phyloP scores from a whole-genome alignment of 2,888 invertebrate species.

The Chydorus sphaericus region DNA sequence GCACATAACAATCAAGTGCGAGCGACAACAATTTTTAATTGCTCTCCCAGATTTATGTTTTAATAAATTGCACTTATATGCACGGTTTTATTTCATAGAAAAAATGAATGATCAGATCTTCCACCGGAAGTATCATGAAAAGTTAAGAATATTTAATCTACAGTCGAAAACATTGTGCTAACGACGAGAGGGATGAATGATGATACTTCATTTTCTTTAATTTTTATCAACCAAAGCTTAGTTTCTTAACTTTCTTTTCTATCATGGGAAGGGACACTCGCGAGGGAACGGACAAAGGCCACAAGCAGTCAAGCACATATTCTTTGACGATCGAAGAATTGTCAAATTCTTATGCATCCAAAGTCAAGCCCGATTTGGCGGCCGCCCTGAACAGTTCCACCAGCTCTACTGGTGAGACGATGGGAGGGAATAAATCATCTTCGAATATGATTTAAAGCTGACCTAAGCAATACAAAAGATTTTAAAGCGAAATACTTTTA shows the following conservation, averaged over 20 bases:
- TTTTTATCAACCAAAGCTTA: too few relatives aligned
- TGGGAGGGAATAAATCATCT: constrained; percentile 57
- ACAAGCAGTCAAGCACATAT: constrained; percentile 53
- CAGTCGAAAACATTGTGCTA: too few relatives aligned
- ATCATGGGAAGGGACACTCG: constrained; percentile 44
- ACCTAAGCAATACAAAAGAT: constrained; percentile 35
- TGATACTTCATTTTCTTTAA: too few relatives aligned
- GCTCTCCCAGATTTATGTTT: too few relatives aligned
- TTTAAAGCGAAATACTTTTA: not conserved
- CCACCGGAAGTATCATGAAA: too few relatives aligned
- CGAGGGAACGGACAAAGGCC: constrained; percentile 59
- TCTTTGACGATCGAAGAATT: constrained; percentile 48
- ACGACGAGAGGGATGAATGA: too few relatives aligned
- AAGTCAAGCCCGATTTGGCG: constrained; percentile 31
- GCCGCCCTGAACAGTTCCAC: constrained; percentile 48
- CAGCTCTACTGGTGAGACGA: constrained; percentile 50
- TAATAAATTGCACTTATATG: too few relatives aligned
- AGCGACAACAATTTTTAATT: too few relatives aligned
- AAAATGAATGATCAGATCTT: too few relatives aligned
- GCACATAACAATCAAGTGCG: too few relatives aligned
- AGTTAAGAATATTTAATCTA: too few relatives aligned
- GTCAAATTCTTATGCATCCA: constrained; percentile 38
- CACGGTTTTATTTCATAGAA: too few relatives aligned
- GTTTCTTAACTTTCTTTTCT: not conserved
- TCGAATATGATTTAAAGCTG: constrained; percentile 68